These are phyloP conservation scores for Myathropa florea DNA, from an alignment of 2,888 invertebrate genomes.

Conservation along the genomic window DNA sequence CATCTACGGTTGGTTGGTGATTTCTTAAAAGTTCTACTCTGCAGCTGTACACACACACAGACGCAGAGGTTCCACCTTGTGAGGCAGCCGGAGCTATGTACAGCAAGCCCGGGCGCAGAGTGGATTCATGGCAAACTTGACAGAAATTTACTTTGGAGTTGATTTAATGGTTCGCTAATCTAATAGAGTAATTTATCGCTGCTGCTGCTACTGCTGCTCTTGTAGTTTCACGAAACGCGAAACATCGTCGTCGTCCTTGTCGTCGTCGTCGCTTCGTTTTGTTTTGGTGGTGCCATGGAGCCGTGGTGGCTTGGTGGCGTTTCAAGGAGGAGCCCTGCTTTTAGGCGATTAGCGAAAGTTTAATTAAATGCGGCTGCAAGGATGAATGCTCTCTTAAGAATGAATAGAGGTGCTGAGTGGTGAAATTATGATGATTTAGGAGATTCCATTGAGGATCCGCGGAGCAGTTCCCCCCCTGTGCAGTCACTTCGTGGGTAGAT, in stretches of 20 bases:
- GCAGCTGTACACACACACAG: background rate
- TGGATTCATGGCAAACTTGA: slow-evolving; percentile 66
- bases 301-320: background rate
- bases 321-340: slow-evolving; percentile 46
- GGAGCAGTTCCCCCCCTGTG: background rate
- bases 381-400: slow-evolving; percentile 33
- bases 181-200: slow-evolving; percentile 69
- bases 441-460: background rate
- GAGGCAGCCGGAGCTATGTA: background rate
- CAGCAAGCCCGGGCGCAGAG: slow-evolving; percentile 25
- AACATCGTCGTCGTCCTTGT: background rate
- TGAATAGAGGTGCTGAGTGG: slow-evolving; percentile 66
- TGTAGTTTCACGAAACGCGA: slow-evolving; percentile 15
- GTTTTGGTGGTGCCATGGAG: background rate
- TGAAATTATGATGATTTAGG: slow-evolving; percentile 67
- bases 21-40: slow-evolving; percentile 10
- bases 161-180: slow-evolving; percentile 71
- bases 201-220: slow-evolving; percentile 20
- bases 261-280: background rate
- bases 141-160: slow-evolving; percentile 70
- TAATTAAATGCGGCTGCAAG: slow-evolving; percentile 63
- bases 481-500: background rate
- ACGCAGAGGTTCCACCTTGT: slow-evolving; percentile 3
- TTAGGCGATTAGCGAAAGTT: slow-evolving; percentile 71
- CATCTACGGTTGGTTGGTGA: slow-evolving; percentile 42